Evolutionary conservation across 2,797 vertebrate species (phyloP).

Genomic region (Tenualosa ilisha): DNA sequence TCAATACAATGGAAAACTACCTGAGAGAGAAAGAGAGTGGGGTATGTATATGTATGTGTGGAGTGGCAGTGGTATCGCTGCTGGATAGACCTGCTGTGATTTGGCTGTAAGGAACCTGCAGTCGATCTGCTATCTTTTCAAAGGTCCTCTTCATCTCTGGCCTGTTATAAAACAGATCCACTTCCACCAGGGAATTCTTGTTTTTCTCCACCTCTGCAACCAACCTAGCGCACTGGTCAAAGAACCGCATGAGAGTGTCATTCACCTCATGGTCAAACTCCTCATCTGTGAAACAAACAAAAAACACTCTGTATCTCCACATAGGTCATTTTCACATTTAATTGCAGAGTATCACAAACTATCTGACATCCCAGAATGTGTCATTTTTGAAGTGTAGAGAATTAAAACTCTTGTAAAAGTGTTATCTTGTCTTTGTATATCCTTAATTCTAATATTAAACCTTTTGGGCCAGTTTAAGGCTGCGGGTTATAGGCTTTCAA

Average conservation of each 20-base stretch:
- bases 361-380: too few relatives aligned
- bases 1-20: too few relatives aligned
- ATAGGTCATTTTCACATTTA: too few relatives aligned
- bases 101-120: constrained; percentile 70
- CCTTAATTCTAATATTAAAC: too few relatives aligned
- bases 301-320: not conserved
- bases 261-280: constrained; percentile 77
- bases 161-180: constrained; percentile 82
- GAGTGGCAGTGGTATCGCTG: not conserved
- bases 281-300: constrained; percentile 65
- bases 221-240: constrained; percentile 85
- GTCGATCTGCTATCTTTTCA: constrained; percentile 81
- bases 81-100: constrained; percentile 76
- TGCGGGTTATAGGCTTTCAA: too few relatives aligned
- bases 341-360: too few relatives aligned
- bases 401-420: too few relatives aligned
- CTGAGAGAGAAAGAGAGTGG: not conserved
- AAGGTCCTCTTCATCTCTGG: constrained; percentile 85
- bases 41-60: too few relatives aligned
- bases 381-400: too few relatives aligned
- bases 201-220: constrained; percentile 83
- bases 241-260: constrained; percentile 92
- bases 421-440: too few relatives aligned
- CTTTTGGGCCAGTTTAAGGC: too few relatives aligned
- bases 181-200: constrained; percentile 74